Evolutionary conservation across 2,113 vertebrate species (phyloP).

Genomic region (Myotis brandtii): DNA sequence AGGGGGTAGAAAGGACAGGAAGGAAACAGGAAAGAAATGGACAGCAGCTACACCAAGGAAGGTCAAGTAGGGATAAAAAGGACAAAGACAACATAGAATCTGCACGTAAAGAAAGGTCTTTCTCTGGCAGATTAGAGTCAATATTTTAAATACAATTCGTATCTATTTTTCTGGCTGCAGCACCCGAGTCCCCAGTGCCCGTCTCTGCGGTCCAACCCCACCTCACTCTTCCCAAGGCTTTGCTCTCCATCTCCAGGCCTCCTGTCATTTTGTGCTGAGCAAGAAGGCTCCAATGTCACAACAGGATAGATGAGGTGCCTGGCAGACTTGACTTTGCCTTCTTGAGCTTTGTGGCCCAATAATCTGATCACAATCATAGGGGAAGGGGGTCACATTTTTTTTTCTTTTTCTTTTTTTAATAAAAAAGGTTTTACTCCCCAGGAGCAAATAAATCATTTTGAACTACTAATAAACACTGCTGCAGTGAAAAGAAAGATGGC

Average conservation of each 20-base stretch:
- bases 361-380: conserved; percentile 47
- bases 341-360: conserved; percentile 44
- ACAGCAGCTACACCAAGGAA: conserved; percentile 31
- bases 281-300: conserved; percentile 42
- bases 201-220: not conserved
- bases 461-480: conserved; percentile 69
- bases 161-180: conserved; percentile 20
- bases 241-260: conserved; percentile 19
- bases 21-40: not conserved
- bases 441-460: conserved; percentile 76
- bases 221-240: not conserved
- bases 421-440: conserved; percentile 74
- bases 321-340: conserved; percentile 37
- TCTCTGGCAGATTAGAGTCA: conserved; percentile 39
- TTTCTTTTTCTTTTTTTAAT: conserved; percentile 50
- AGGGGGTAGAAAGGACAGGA: not conserved
- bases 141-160: conserved; percentile 3
- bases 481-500: conserved; percentile 77
- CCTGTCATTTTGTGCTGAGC: conserved; percentile 28
- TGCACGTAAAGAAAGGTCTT: conserved; percentile 42
- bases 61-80: conserved; percentile 53
- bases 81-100: conserved; percentile 42
- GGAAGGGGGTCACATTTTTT: conserved; percentile 11
- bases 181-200: conserved; percentile 13
- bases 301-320: not conserved